A percentile compares a stretch with the other conserved stretches of the same genome.
These are phyloP conservation scores for Euplagia quadripunctaria DNA, from an alignment of 2,888 invertebrate species.

Conservation along the genomic window DNA sequence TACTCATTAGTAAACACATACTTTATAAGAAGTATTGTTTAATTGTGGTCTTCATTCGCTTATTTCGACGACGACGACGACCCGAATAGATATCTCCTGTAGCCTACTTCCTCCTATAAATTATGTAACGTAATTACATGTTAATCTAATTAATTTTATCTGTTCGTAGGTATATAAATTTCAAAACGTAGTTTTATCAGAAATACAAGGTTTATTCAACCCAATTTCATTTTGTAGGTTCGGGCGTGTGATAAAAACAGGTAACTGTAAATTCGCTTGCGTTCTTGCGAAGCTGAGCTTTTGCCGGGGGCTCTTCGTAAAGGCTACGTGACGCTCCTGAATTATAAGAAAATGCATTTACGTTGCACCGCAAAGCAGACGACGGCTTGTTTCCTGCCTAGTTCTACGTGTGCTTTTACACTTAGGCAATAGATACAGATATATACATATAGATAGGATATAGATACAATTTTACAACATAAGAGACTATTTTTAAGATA, in stretches of 20 bases:
- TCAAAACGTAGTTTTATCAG: background rate
- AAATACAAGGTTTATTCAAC: slow-evolving; percentile 57
- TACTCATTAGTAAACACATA: background rate
- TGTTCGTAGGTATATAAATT: background rate
- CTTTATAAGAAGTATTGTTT: too few relatives aligned
- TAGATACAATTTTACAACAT: slow-evolving; percentile 52
- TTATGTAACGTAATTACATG: background rate
- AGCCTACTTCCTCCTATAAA: background rate
- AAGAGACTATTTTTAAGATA: slow-evolving; percentile 25
- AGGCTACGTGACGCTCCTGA: slow-evolving; percentile 84
- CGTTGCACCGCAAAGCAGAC: slow-evolving; percentile 71
- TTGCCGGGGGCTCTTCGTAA: slow-evolving; percentile 70
- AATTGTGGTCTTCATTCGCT: background rate
- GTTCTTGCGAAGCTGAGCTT: slow-evolving; percentile 73
- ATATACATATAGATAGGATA: too few relatives aligned
- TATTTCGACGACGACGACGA: background rate
- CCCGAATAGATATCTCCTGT: background rate
- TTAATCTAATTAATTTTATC: too few relatives aligned
- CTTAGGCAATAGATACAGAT: slow-evolving; percentile 67
- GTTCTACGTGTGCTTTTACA: slow-evolving; percentile 58
- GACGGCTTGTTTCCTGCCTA: slow-evolving; percentile 75
- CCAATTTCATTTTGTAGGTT: slow-evolving; percentile 80
- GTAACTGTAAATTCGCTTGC: slow-evolving; percentile 84
- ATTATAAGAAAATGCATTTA: slow-evolving; percentile 87
- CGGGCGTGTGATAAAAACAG: slow-evolving; percentile 78